Conservation (phyloP, 2,888 invertebrate species). For the Shargacucullia verbasci region DNA sequence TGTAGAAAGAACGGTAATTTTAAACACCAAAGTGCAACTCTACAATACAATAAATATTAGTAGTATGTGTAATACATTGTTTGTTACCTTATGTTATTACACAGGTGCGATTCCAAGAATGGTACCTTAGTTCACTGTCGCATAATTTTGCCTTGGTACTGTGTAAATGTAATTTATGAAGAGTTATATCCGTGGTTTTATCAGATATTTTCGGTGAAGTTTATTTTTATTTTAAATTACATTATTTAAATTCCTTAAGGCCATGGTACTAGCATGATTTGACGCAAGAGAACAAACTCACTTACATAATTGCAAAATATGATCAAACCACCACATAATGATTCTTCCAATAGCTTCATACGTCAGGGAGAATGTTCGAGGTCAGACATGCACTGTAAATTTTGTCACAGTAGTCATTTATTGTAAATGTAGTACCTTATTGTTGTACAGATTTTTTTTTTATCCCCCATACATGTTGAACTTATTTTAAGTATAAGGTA, state of each 20-base stretch:
- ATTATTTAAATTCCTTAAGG: constrained; percentile 29
- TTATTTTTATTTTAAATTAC: constrained; percentile 33
- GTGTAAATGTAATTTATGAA: constrained; percentile 59
- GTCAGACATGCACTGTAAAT: constrained; percentile 74
- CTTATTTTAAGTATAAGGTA: constrained; percentile 84
- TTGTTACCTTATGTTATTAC: constrained; percentile 76
- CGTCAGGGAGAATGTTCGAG: constrained; percentile 38
- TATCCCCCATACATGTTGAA: constrained; percentile 73
- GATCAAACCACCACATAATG: constrained; percentile 31
- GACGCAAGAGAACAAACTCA: constrained; percentile 39
- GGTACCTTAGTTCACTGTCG: constrained; percentile 66
- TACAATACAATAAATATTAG: constrained; percentile 83
- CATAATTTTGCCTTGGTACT: constrained; percentile 67
- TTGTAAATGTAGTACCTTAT: constrained; percentile 78
- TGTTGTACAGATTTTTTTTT: constrained; percentile 83
- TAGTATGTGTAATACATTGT: constrained; percentile 70
- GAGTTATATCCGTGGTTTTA: constrained; percentile 52
- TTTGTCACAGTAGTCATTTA: constrained; percentile 72
- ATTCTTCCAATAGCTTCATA: constrained; percentile 37
- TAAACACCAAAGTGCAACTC: constrained; percentile 89
- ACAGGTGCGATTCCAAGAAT: constrained; percentile 82
- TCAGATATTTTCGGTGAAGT: constrained; percentile 41
- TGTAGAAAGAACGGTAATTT: constrained; percentile 78
- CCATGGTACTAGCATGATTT: constrained; percentile 42
- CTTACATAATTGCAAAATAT: constrained; percentile 22